phyloP scores from a whole-genome alignment of 1,140 invertebrate species.

The Leptonema lineaticorne region DNA sequence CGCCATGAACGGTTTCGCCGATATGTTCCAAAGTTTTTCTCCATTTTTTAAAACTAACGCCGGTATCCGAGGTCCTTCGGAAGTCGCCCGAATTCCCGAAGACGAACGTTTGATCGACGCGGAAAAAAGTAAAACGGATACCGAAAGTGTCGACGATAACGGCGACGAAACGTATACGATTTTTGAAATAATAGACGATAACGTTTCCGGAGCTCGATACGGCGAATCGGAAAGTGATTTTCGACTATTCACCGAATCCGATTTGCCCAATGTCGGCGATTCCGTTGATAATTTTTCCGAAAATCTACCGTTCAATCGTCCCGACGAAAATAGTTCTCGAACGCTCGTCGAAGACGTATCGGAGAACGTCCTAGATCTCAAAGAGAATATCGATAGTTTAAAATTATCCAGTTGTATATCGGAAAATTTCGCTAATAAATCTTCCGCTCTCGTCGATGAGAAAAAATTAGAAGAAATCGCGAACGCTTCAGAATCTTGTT shows the following conservation, averaged over 20 bases:
- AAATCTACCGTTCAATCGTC: background rate
- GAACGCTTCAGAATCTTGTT: slow-evolving; percentile 46
- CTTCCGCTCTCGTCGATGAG: background rate
- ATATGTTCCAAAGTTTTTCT: slow-evolving; percentile 18
- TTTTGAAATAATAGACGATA: slow-evolving; percentile 55
- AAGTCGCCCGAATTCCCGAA: slow-evolving; percentile 1
- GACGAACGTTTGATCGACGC: background rate
- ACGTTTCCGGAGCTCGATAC: slow-evolving; percentile 36
- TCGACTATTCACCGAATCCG: slow-evolving; percentile 8
- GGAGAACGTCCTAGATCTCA: slow-evolving; percentile 13
- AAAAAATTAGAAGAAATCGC: background rate
- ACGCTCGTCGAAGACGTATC: background rate
- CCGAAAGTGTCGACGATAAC: slow-evolving; percentile 40
- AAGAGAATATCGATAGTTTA: slow-evolving; percentile 24
- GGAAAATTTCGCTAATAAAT: slow-evolving; percentile 11
- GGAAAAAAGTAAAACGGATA: slow-evolving; percentile 14
- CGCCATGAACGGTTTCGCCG: slow-evolving; percentile 15
- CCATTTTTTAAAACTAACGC: slow-evolving; percentile 13
- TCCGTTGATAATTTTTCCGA: background rate
- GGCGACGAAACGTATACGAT: slow-evolving; percentile 56
- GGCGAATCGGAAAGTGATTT: slow-evolving; percentile 38
- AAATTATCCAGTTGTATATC: slow-evolving; percentile 19
- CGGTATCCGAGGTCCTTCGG: slow-evolving; percentile 10
- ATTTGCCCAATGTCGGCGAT: slow-evolving; percentile 10
- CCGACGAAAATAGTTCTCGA: background rate